phyloP scores from a whole-genome alignment of 1,140 invertebrate genomes.

The Hypsibius dujardini region DNA sequence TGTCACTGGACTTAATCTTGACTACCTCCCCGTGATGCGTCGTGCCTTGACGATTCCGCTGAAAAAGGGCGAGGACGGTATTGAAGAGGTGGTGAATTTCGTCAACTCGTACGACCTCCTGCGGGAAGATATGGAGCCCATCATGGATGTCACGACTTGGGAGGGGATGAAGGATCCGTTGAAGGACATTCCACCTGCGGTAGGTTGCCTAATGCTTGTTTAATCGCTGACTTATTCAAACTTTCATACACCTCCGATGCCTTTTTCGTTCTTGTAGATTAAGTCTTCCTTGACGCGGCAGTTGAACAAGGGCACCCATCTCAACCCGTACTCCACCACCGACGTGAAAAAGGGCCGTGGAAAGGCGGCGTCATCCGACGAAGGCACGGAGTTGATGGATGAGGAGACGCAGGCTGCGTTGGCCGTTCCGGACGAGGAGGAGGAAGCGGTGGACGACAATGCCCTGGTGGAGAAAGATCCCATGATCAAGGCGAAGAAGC shows the following conservation, averaged over 20 bases:
- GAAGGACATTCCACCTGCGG: slow-evolving; percentile 56
- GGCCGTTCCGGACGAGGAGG: slow-evolving; percentile 41
- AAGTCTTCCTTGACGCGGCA: slow-evolving; percentile 78
- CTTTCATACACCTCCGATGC: background rate
- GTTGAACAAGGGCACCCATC: slow-evolving; percentile 63
- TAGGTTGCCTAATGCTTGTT: slow-evolving; percentile 34
- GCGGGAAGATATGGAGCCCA: slow-evolving; percentile 71
- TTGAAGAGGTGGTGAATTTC: slow-evolving; percentile 49
- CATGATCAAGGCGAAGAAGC: slow-evolving; percentile 51
- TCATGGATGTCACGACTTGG: slow-evolving; percentile 68
- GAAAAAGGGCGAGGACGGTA: slow-evolving; percentile 47
- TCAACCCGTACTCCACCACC: slow-evolving; percentile 50
- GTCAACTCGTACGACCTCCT: slow-evolving; percentile 63
- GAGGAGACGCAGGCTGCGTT: slow-evolving; percentile 29
- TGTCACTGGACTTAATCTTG: slow-evolving; percentile 53
- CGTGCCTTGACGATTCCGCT: slow-evolving; percentile 55
- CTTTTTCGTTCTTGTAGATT: slow-evolving; percentile 36
- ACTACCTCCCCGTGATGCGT: slow-evolving; percentile 57
- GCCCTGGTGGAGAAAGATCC: slow-evolving; percentile 51
- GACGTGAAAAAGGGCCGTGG: slow-evolving; percentile 37
- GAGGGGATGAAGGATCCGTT: slow-evolving; percentile 54
- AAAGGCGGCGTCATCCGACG: slow-evolving; percentile 30
- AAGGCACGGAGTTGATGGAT: slow-evolving; percentile 36
- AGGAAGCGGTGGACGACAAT: slow-evolving; percentile 33
- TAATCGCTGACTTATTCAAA: background rate